Conservation (phyloP, 2,797 vertebrate genomes). For the Anguilla megastoma region DNA sequence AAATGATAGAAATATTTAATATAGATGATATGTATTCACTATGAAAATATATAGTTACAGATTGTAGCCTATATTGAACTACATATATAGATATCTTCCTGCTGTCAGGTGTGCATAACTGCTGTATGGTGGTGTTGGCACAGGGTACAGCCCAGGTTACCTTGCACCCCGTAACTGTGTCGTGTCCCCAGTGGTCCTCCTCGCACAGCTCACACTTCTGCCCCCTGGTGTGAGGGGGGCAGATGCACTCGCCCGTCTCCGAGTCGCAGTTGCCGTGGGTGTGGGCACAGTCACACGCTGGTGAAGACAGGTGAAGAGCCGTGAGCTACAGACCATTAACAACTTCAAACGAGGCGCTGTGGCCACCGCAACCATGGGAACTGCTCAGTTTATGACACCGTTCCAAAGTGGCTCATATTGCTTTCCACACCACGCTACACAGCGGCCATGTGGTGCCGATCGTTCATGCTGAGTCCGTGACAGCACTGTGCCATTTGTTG, state of each 20-base stretch:
- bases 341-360: neutral
- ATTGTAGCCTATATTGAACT: neutral
- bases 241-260: conserved; percentile 82
- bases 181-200: conserved; percentile 78
- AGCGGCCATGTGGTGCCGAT: neutral
- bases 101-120: neutral
- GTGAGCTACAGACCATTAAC: neutral
- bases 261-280: conserved; percentile 85
- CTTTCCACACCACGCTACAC: neutral
- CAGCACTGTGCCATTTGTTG: neutral
- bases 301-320: conserved; percentile 29
- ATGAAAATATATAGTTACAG: too few relatives aligned
- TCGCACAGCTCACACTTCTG: conserved; percentile 80
- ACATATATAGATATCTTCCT: neutral
- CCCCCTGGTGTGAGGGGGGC: conserved; percentile 83
- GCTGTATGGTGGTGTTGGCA: too few relatives aligned
- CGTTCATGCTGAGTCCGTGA: too few relatives aligned
- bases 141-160: conserved; percentile 60
- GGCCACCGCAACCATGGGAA: neutral
- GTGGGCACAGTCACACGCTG: conserved; percentile 85
- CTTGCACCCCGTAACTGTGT: conserved; percentile 81
- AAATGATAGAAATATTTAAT: neutral
- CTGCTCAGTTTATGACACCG: neutral
- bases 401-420: neutral
- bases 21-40: neutral